These are phyloP conservation scores for Ceratosolen fusciceps DNA, from an alignment of 1,140 invertebrate genomes.

Conservation along the genomic window DNA sequence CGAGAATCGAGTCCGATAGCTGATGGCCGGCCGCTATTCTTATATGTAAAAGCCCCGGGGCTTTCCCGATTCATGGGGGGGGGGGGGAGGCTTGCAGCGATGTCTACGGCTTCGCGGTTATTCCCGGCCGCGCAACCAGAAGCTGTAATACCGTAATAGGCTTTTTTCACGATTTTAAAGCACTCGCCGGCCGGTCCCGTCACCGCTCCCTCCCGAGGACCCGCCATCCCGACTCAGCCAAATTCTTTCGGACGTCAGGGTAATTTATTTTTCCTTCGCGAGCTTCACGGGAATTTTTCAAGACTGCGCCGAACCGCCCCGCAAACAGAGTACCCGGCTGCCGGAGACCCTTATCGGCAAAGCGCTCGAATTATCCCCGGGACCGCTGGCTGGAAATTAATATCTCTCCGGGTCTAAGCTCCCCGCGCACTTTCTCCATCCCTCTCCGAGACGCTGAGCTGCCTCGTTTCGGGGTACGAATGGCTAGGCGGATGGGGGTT, in stretches of 20 bases:
- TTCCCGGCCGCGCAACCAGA: slow-evolving; percentile 20
- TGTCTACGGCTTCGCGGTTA: slow-evolving; percentile 26
- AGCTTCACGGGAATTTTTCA: slow-evolving; percentile 36
- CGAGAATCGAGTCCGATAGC: slow-evolving; percentile 3
- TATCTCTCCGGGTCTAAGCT: slow-evolving; percentile 55
- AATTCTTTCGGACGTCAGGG: slow-evolving; percentile 47
- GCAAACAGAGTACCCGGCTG: slow-evolving; percentile 3
- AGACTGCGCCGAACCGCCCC: slow-evolving; percentile 36
- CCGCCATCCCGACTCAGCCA: slow-evolving; percentile 25
- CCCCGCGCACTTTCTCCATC: too few relatives aligned
- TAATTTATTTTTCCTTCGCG: slow-evolving; percentile 50
- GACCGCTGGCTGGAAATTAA: slow-evolving; percentile 58
- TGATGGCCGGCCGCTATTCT: not conserved
- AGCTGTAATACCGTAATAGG: slow-evolving; percentile 48
- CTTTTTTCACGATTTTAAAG: slow-evolving; percentile 45
- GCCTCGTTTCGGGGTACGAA: not conserved
- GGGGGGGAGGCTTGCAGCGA: not conserved
- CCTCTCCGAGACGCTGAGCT: slow-evolving; percentile 5
- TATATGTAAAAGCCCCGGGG: not conserved
- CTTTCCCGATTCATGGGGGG: slow-evolving; percentile 8
- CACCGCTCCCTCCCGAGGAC: not conserved
- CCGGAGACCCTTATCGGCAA: slow-evolving; percentile 46
- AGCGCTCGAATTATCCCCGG: slow-evolving; percentile 49
- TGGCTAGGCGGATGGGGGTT: not conserved
- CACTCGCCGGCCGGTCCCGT: not conserved